These are phyloP conservation scores for Casuarius casuarius DNA, from an alignment of 2,113 vertebrate genomes.

Conservation along the genomic window DNA sequence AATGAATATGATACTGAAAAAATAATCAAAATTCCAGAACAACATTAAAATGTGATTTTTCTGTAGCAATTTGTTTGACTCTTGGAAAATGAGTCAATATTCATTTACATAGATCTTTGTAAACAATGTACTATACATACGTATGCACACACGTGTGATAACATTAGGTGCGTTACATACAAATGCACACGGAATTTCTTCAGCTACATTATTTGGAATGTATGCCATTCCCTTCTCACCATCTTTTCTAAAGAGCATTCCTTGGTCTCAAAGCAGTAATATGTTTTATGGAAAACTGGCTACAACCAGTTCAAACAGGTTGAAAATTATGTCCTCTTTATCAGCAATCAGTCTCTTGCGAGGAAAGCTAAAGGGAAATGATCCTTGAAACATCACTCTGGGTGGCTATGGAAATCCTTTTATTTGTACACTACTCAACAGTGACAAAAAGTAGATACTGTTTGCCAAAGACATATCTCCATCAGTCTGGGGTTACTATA, in stretches of 20 bases:
- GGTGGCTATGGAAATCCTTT: conserved; percentile 47
- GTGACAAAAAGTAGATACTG: conserved; percentile 2
- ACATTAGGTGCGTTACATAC: not conserved
- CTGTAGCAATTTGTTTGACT: not conserved
- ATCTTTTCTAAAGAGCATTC: conserved; percentile 30
- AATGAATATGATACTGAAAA: not conserved
- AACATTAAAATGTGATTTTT: not conserved
- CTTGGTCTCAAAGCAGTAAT: conserved; percentile 9
- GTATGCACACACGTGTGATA: not conserved
- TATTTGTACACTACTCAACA: not conserved
- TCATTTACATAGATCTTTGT: not conserved
- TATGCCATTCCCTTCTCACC: not conserved
- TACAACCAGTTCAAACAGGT: conserved; percentile 12
- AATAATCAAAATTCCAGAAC: not conserved
- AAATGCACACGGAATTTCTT: not conserved
- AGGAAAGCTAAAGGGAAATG: conserved; percentile 65
- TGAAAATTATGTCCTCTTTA: conserved; percentile 25
- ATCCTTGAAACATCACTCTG: conserved; percentile 60
- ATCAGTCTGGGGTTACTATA: not conserved
- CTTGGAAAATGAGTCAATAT: not conserved
- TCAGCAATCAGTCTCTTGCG: conserved; percentile 56
- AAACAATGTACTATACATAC: not conserved
- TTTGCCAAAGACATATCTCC: conserved; percentile 26
- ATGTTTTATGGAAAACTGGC: conserved; percentile 4
- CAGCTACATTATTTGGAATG: not conserved